phyloP scores from a whole-genome alignment of 2,113 vertebrate species.

The Grammatotria lemairii region DNA sequence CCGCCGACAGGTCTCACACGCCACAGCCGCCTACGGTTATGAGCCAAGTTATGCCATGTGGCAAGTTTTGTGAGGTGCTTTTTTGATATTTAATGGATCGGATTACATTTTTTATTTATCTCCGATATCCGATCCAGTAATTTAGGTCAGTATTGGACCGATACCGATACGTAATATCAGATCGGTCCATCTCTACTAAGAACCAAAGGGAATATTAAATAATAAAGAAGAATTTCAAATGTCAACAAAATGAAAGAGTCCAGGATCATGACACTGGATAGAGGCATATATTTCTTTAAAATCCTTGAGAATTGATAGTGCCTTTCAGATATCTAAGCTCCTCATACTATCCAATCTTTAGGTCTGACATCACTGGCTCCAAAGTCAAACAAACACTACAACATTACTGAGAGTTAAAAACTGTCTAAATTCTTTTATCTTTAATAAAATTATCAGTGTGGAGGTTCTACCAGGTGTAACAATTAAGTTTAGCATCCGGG shows the following conservation, averaged over 20 bases:
- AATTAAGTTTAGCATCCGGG: background rate
- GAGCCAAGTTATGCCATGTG: accelerated
- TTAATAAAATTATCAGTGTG: background rate
- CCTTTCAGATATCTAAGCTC: background rate
- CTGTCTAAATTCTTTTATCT: background rate
- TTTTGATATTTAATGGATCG: background rate
- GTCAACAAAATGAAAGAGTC: background rate
- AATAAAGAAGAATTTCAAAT: background rate
- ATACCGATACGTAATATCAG: background rate
- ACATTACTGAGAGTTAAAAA: background rate
- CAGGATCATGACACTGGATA: background rate
- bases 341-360: background rate
- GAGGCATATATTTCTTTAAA: background rate
- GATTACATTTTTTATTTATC: background rate
- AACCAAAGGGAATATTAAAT: background rate
- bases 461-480: background rate
- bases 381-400: background rate
- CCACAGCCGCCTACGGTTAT: accelerated
- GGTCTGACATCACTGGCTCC: background rate
- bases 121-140: background rate
- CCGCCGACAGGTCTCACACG: accelerated
- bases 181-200: background rate
- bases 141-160: accelerated
- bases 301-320: too few relatives aligned
- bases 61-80: background rate